A percentile compares a stretch with the other conserved stretches of the same genome.
Conservation (phyloP, 2,113 vertebrate species). For the Gallinago paraguaiae region DNA sequence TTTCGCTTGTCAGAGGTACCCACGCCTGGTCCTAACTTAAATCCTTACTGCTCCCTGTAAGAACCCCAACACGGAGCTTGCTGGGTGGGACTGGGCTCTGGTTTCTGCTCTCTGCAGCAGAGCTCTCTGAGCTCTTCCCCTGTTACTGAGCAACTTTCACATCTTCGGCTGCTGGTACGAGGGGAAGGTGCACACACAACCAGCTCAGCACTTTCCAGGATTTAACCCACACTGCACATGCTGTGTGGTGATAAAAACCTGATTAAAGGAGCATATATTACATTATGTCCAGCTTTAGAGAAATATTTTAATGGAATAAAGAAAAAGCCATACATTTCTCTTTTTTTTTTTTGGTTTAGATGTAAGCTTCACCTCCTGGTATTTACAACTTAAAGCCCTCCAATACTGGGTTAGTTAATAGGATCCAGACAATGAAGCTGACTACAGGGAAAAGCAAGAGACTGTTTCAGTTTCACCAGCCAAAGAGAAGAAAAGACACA, state of each 20-base stretch:
- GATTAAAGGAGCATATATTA: slow-evolving; percentile 32
- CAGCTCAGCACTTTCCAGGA: not conserved
- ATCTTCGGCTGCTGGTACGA: not conserved
- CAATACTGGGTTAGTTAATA: slow-evolving; percentile 27
- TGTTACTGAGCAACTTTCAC: not conserved
- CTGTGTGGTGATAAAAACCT: not conserved
- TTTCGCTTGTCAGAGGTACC: not conserved
- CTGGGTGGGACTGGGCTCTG: not conserved
- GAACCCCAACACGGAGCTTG: not conserved
- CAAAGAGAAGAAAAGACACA: slow-evolving; percentile 19
- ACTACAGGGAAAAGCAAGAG: slow-evolving; percentile 18
- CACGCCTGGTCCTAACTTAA: not conserved
- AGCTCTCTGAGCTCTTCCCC: not conserved
- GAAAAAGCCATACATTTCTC: not conserved
- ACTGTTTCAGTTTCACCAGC: slow-evolving; percentile 2
- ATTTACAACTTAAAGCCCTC: slow-evolving; percentile 43
- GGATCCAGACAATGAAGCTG: slow-evolving; percentile 50
- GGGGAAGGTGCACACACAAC: not conserved
- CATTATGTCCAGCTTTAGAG: slow-evolving; percentile 22
- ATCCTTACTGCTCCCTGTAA: not conserved
- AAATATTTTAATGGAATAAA: slow-evolving; percentile 36
- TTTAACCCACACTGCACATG: not conserved
- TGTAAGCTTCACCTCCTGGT: slow-evolving; percentile 24
- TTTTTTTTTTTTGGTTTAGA: not conserved
- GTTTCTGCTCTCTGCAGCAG: not conserved